Conservation (phyloP, 2,113 vertebrate species). For the Carollia perspicillata region DNA sequence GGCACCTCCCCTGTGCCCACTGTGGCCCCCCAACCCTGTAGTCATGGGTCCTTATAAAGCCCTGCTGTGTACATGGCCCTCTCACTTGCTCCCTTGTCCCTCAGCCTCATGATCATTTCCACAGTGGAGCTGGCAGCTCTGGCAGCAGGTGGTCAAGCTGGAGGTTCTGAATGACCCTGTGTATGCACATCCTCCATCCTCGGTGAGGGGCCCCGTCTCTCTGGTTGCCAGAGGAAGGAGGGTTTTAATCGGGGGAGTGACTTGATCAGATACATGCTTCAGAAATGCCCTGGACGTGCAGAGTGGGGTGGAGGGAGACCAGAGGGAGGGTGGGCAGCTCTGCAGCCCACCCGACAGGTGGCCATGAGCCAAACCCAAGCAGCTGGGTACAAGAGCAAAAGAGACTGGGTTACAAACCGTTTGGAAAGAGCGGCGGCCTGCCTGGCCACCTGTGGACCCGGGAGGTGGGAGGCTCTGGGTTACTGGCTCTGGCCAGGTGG, state of each 20-base stretch:
- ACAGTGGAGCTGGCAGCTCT: not conserved
- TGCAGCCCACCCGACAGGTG: not conserved
- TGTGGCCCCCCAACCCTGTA: not conserved
- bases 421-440: not conserved
- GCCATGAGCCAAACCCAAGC: not conserved
- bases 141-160: not conserved
- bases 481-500: not conserved
- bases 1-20: not conserved
- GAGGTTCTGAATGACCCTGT: not conserved
- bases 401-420: not conserved
- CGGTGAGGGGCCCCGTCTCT: not conserved
- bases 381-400: not conserved
- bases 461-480: not conserved
- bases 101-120: not conserved
- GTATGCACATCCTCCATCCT: not conserved
- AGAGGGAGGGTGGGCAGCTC: not conserved
- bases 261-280: not conserved
- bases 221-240: not conserved
- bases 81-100: too few species aligned
- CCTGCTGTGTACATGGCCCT: not conserved
- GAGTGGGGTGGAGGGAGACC: not conserved
- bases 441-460: not conserved
- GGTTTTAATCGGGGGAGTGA: slow-evolving; percentile 1
- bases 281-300: not conserved
- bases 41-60: not conserved